Percentiles rank a stretch among this genome's conserved stretches.
Conservation (phyloP, 2,888 invertebrate genomes). For the Acronicta leporina region DNA sequence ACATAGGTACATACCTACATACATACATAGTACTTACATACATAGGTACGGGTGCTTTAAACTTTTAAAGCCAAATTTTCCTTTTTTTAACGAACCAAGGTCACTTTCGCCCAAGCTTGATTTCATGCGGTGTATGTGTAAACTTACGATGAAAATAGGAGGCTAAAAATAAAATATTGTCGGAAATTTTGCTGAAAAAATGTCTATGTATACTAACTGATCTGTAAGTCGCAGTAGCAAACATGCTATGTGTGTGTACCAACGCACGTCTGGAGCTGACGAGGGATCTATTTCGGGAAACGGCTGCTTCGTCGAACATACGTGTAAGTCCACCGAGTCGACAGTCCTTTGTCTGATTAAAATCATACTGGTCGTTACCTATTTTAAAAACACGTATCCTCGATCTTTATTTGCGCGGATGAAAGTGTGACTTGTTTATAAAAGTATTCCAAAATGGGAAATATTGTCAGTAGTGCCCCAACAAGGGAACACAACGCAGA, state of each 20-base stretch:
- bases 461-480: conserved; percentile 77
- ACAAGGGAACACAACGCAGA: conserved; percentile 65
- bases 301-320: conserved; percentile 71
- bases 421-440: conserved; percentile 79
- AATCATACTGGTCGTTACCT: conserved; percentile 77
- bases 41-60: too few species aligned
- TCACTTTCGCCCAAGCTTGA: conserved; percentile 53
- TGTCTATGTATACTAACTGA: conserved; percentile 39
- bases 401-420: conserved; percentile 66
- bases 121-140: conserved; percentile 44
- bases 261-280: conserved; percentile 81
- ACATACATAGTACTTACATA: too few species aligned
- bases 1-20: too few species aligned
- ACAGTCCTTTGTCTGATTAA: conserved; percentile 85
- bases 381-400: conserved; percentile 74
- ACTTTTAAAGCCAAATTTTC: too few species aligned
- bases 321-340: conserved; percentile 73
- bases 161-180: conserved; percentile 83
- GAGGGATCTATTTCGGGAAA: conserved; percentile 83
- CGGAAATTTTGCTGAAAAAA: conserved; percentile 72
- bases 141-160: conserved; percentile 71
- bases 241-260: conserved; percentile 67
- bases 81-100: conserved; percentile 40
- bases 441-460: conserved; percentile 87
- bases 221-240: conserved; percentile 63